Percentiles rank a stretch among this genome's conserved stretches.
phyloP scores from a whole-genome alignment of 2,888 invertebrate species.

The Drosophila acutilabella region DNA sequence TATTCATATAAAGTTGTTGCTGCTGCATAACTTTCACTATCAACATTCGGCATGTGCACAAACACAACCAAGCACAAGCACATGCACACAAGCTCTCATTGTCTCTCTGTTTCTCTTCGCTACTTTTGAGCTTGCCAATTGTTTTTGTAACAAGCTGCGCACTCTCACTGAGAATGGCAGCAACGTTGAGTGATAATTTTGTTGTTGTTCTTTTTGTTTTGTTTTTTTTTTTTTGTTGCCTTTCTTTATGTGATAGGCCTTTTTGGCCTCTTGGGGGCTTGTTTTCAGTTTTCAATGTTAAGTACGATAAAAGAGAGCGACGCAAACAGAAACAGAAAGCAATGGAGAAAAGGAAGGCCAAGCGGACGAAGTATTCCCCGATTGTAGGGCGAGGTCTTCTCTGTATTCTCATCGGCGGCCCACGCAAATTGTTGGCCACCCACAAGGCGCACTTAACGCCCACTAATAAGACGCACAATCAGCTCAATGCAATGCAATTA shows the following conservation, averaged over 20 bases:
- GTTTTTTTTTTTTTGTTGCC: slow-evolving; percentile 21
- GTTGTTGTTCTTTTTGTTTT: slow-evolving; percentile 20
- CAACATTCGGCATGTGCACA: slow-evolving; percentile 43
- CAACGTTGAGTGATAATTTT: slow-evolving; percentile 16
- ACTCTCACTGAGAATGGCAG: slow-evolving; percentile 46
- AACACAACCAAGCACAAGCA: slow-evolving; percentile 6
- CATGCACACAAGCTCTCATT: slow-evolving; percentile 3
- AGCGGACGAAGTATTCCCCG: slow-evolving; percentile 44
- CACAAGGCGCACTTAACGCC: slow-evolving; percentile 4
- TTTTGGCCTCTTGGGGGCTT: slow-evolving; percentile 74
- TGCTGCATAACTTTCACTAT: slow-evolving; percentile 68
- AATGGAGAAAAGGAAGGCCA: slow-evolving; percentile 37
- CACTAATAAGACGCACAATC: slow-evolving; percentile 49
- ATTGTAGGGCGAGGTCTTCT: slow-evolving; percentile 43
- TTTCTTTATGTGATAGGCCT: slow-evolving; percentile 53
- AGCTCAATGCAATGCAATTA: slow-evolving; percentile 66
- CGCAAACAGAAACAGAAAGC: slow-evolving; percentile 32
- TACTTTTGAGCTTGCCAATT: slow-evolving; percentile 4
- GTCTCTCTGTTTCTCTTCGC: slow-evolving; percentile 8
- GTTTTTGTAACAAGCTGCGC: slow-evolving; percentile 45
- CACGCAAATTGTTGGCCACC: slow-evolving; percentile 28
- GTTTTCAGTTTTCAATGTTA: slow-evolving; percentile 79
- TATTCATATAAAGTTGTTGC: slow-evolving; percentile 31
- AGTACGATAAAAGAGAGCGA: slow-evolving; percentile 63
- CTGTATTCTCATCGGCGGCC: slow-evolving; percentile 38